Evolutionary conservation across 2,113 vertebrate genomes (phyloP).

Genomic region (Vimba vimba): DNA sequence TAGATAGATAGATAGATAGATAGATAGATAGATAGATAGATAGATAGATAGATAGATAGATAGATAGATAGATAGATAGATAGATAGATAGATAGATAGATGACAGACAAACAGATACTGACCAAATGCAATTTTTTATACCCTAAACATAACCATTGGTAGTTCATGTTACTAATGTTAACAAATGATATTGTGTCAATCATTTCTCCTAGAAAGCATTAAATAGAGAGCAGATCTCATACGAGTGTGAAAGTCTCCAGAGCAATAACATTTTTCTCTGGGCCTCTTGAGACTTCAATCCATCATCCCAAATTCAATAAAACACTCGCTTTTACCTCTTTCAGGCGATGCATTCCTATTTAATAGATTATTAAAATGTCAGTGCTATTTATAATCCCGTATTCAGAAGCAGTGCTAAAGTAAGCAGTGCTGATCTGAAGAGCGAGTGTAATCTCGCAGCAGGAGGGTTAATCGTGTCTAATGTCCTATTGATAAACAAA

Average conservation of each 20-base stretch:
- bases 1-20: no score
- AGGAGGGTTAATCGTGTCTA: neutral
- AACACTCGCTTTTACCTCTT: neutral
- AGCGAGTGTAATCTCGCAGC: neutral
- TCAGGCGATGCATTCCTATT: neutral
- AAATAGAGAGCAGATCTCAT: neutral
- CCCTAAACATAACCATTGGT: no score
- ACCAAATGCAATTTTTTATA: no score
- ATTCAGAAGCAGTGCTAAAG: neutral
- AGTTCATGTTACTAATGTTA: no score
- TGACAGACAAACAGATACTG: no score
- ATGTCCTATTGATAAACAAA: conserved; percentile 28
- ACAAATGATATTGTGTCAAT: no score
- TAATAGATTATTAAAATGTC: conserved; percentile 11
- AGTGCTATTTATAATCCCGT: conserved; percentile 10
- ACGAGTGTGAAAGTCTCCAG: neutral
- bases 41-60: accelerated
- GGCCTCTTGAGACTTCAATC: neutral
- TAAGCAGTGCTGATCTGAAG: neutral
- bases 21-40: no score
- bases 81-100: no score
- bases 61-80: no score
- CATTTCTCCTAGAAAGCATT: neutral
- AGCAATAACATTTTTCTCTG: neutral
- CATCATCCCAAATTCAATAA: conserved; percentile 3